Evolutionary conservation across 2,797 vertebrate genomes (phyloP).

Genomic region (Helicolenus hilgendorfi): DNA sequence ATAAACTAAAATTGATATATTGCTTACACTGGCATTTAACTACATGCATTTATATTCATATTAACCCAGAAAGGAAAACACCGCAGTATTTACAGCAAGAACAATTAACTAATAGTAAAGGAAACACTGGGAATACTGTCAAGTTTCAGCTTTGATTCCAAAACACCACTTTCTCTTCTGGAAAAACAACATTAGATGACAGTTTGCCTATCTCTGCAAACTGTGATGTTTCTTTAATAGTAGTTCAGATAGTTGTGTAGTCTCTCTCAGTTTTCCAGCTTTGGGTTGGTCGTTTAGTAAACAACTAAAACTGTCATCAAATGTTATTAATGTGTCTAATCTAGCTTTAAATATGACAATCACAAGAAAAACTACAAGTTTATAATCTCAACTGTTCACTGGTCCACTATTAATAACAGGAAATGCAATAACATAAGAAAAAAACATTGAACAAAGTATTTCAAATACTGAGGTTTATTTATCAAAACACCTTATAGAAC

Average conservation of each 20-base stretch:
- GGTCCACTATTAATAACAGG: background rate
- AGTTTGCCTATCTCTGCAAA: background rate
- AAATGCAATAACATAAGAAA: background rate
- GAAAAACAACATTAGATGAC: background rate
- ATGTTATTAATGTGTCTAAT: background rate
- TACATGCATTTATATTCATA: background rate
- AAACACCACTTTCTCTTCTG: background rate
- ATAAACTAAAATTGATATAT: too few relatives aligned
- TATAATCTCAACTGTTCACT: background rate
- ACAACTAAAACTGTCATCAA: background rate
- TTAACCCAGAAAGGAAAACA: background rate
- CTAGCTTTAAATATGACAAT: fast-evolving
- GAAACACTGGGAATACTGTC: background rate
- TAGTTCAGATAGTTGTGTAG: background rate
- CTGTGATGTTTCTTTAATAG: background rate
- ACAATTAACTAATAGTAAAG: background rate
- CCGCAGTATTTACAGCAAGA: background rate
- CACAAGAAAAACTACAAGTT: too few relatives aligned
- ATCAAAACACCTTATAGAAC: constrained; percentile 89
- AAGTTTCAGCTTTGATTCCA: background rate
- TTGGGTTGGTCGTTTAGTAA: background rate
- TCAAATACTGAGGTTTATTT: constrained; percentile 85
- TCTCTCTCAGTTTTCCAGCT: background rate
- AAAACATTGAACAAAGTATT: background rate
- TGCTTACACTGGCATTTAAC: background rate